phyloP scores from a whole-genome alignment of 1,140 invertebrate species.

The Drosophila pruinosa region DNA sequence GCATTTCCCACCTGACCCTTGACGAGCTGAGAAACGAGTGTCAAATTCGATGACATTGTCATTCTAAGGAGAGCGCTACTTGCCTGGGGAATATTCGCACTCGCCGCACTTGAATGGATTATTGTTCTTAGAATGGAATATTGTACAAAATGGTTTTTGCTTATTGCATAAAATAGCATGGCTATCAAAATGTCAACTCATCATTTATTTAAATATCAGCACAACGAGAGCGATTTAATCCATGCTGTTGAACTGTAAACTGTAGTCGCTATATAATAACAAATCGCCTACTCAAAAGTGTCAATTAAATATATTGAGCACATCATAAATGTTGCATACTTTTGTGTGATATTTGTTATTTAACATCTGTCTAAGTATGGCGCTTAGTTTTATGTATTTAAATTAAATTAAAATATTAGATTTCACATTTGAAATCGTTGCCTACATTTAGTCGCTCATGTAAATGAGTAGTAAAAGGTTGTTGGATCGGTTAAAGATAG shows the following conservation, averaged over 20 bases:
- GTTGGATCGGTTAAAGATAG: background rate
- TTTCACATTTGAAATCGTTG: too few relatives aligned
- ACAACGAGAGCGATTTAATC: too few relatives aligned
- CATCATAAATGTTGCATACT: background rate
- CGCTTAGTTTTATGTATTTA: too few relatives aligned
- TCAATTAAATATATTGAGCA: background rate
- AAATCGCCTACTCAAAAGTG: background rate
- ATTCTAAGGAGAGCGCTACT: slow-evolving; percentile 19
- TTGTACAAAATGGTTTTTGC: background rate
- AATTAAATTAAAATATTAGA: too few relatives aligned
- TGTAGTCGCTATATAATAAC: background rate
- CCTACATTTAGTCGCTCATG: background rate
- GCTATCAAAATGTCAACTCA: slow-evolving; percentile 5
- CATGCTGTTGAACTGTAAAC: too few relatives aligned
- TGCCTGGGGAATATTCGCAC: background rate
- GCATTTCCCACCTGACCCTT: slow-evolving; percentile 48
- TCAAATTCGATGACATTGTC: slow-evolving; percentile 56
- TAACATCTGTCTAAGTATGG: too few relatives aligned
- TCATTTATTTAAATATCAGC: background rate
- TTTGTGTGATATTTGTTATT: background rate
- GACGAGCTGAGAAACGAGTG: background rate
- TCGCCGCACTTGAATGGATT: background rate
- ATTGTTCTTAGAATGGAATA: background rate
- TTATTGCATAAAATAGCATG: background rate
- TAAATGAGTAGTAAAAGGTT: background rate